Evolutionary conservation across 2,113 vertebrate species (phyloP).

Genomic region (Rhinolophus ferrumequinum): DNA sequence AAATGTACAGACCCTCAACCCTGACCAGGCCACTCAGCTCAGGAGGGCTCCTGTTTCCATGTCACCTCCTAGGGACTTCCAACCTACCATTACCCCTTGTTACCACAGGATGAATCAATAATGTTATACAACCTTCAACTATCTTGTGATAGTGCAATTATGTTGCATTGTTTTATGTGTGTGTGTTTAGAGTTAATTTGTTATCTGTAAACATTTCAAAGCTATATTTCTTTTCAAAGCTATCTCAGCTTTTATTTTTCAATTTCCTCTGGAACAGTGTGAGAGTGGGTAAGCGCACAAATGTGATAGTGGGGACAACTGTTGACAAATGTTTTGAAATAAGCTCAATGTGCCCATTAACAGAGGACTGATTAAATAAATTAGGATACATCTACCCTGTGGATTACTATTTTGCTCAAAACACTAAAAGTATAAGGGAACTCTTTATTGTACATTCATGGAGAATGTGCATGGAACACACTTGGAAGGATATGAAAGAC

Average conservation of each 20-base stretch:
- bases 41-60: background rate
- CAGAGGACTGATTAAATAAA: background rate
- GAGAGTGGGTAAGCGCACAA: background rate
- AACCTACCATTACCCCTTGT: background rate
- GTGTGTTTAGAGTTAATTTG: background rate
- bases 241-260: background rate
- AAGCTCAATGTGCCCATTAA: background rate
- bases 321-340: background rate
- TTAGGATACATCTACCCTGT: accelerated
- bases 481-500: background rate
- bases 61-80: background rate
- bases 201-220: background rate
- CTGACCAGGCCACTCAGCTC: background rate
- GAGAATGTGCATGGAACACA: background rate
- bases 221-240: background rate
- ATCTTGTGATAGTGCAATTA: background rate
- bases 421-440: background rate
- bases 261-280: background rate
- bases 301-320: accelerated
- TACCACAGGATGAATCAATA: background rate
- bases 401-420: background rate
- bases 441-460: background rate
- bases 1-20: background rate
- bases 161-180: background rate
- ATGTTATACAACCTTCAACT: background rate